Percentiles rank a stretch among this genome's conserved stretches.
phyloP scores from a whole-genome alignment of 2,888 invertebrate genomes.

The Marasmarcha lunaedactyla region DNA sequence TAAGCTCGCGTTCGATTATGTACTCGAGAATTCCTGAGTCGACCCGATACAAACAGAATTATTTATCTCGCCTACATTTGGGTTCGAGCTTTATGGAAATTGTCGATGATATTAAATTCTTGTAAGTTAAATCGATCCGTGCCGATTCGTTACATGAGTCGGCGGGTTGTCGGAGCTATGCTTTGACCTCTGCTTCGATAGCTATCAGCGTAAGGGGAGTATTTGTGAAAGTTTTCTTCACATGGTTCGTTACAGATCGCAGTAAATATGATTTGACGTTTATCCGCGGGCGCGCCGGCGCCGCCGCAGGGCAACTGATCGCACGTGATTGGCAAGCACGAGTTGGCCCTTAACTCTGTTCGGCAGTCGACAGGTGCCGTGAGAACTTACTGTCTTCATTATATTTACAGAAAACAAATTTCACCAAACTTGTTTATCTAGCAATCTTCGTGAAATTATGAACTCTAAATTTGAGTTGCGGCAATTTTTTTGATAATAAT shows the following conservation, averaged over 20 bases:
- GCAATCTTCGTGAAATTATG: too few relatives aligned
- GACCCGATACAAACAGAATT: too few relatives aligned
- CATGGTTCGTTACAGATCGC: constrained; percentile 15
- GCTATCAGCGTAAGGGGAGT: background rate
- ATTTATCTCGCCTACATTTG: too few relatives aligned
- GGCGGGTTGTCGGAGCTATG: background rate
- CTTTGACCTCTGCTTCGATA: constrained; percentile 4
- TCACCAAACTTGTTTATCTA: too few relatives aligned
- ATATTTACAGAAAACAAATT: background rate
- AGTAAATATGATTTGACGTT: constrained; percentile 18
- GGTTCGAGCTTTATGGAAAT: too few relatives aligned
- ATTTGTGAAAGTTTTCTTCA: constrained; percentile 17
- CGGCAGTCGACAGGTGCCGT: constrained; percentile 27
- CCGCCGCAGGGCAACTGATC: constrained; percentile 19
- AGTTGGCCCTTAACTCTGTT: constrained; percentile 26
- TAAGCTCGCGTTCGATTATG: too few relatives aligned
- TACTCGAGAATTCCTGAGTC: too few relatives aligned
- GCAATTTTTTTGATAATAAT: too few relatives aligned
- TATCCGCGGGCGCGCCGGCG: constrained; percentile 13
- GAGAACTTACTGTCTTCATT: constrained; percentile 19
- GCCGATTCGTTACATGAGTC: too few relatives aligned
- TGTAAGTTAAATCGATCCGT: too few relatives aligned
- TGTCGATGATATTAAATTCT: too few relatives aligned
- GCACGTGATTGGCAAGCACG: constrained; percentile 39
- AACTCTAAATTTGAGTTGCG: too few relatives aligned